Conservation (phyloP, 92 coral and sea anemone species). For the Pocillopora meandrina region DNA sequence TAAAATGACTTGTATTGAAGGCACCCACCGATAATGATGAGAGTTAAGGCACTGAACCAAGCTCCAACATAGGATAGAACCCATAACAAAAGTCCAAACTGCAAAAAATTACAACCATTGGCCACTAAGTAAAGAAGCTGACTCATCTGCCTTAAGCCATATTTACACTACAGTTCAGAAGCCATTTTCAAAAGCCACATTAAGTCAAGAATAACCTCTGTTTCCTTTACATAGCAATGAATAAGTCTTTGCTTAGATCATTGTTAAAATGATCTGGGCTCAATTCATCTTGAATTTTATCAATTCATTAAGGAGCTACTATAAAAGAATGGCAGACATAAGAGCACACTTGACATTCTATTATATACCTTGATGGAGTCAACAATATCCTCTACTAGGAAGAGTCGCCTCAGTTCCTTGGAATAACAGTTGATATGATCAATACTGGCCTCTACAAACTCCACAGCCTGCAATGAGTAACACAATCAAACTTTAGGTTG, state of each 20-base stretch:
- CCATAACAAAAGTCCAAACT: conserved; percentile 96
- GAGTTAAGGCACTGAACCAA: conserved; percentile 87
- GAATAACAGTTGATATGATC: conserved; percentile 68
- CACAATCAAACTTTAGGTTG: not conserved
- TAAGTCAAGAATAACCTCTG: no score
- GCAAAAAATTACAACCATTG: not conserved
- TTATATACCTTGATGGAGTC: conserved; percentile 86
- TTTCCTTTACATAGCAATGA: no score
- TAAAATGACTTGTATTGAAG: no score
- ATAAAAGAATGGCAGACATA: no score
- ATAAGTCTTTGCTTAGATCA: no score
- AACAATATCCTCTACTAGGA: conserved; percentile 95
- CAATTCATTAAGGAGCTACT: no score
- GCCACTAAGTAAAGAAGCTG: not conserved
- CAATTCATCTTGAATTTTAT: no score
- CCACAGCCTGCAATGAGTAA: conserved; percentile 68
- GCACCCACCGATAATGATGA: conserved; percentile 80
- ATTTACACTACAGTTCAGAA: no score
- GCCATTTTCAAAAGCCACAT: no score
- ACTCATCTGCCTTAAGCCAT: no score
- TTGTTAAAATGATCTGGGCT: no score
- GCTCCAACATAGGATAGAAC: conserved; percentile 94
- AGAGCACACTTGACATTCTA: no score
- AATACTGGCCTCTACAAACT: conserved; percentile 70
- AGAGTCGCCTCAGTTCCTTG: conserved; percentile 79